Conservation (phyloP, 1,140 invertebrate species). For the Solenopsis fugax region DNA sequence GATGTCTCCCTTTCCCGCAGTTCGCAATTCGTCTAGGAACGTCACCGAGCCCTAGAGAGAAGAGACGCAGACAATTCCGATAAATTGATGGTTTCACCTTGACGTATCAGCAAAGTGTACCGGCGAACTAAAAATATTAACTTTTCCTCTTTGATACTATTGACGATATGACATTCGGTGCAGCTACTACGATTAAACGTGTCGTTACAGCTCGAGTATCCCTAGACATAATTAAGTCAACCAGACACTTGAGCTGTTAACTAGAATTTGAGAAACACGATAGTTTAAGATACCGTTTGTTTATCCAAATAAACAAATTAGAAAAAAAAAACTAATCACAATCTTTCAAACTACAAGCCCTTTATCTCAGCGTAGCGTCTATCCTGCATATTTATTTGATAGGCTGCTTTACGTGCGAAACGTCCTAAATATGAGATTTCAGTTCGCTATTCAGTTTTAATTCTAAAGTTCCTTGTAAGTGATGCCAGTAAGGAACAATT, state of each 20-base stretch:
- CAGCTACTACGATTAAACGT: neutral
- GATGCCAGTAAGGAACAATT: neutral
- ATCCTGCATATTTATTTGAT: neutral
- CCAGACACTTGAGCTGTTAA: neutral
- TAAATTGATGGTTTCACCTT: neutral
- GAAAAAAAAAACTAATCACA: neutral
- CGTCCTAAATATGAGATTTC: neutral
- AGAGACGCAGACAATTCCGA: neutral
- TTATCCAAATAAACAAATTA: neutral
- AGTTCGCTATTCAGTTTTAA: neutral
- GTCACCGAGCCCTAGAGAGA: neutral
- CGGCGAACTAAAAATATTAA: constrained; percentile 16
- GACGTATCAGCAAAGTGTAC: neutral
- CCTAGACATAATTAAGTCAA: neutral
- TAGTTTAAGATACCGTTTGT: neutral
- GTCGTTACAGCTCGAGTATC: neutral
- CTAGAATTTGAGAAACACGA: neutral
- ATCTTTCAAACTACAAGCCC: neutral
- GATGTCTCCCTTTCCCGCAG: neutral
- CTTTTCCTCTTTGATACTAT: neutral
- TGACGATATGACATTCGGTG: neutral
- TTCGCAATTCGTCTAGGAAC: neutral
- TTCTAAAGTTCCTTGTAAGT: neutral
- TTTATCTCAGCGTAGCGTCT: neutral
- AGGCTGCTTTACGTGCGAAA: neutral